Percentiles rank a stretch among this genome's conserved stretches.
phyloP scores from a whole-genome alignment of 92 coral and sea anemone genomes.

The Ricordea florida region DNA sequence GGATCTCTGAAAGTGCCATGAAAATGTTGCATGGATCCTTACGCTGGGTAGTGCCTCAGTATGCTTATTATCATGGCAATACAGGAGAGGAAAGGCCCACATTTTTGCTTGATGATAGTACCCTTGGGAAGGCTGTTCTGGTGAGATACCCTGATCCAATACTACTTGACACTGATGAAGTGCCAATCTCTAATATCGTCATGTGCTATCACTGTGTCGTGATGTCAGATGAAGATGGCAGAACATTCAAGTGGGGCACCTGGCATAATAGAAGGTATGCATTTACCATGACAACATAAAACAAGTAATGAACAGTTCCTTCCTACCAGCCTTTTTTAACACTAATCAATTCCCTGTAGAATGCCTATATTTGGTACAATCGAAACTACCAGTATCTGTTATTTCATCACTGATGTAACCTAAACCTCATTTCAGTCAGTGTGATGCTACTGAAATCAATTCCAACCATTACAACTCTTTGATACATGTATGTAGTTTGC shows the following conservation, averaged over 20 bases:
- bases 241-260: slow-evolving; percentile 40
- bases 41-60: neutral
- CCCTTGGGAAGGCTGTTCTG: slow-evolving; percentile 4
- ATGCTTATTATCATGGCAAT: neutral
- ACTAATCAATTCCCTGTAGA: too few relatives aligned
- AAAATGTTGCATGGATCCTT: neutral
- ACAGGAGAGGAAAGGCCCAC: neutral
- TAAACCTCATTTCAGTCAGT: too few relatives aligned
- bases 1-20: slow-evolving; percentile 16
- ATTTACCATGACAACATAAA: neutral
- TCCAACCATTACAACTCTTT: neutral
- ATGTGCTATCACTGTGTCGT: slow-evolving; percentile 23
- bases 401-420: too few relatives aligned
- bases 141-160: slow-evolving; percentile 56
- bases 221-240: slow-evolving; percentile 26
- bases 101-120: slow-evolving; percentile 4
- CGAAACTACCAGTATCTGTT: too few relatives aligned
- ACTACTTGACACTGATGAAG: slow-evolving; percentile 21
- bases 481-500: neutral
- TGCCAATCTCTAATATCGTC: slow-evolving; percentile 8
- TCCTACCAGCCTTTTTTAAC: too few relatives aligned
- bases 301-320: too few relatives aligned
- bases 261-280: neutral
- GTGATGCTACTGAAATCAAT: neutral
- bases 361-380: too few relatives aligned